Conservation (phyloP, 2,113 vertebrate genomes). For the Platycercus adscitus region DNA sequence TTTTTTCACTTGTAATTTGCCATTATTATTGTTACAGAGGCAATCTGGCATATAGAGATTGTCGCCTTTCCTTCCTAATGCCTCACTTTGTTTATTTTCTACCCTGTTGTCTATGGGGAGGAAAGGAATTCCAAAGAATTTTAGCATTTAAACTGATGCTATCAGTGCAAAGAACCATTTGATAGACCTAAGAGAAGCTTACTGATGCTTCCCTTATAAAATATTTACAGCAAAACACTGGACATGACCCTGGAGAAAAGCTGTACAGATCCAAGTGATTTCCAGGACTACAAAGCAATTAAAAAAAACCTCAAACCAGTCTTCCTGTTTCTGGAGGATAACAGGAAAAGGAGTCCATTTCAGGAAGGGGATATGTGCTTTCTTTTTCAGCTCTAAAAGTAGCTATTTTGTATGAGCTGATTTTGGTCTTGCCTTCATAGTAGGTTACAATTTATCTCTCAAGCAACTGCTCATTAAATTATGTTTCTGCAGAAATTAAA, state of each 20-base stretch:
- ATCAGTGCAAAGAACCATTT: background rate
- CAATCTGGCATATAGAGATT: background rate
- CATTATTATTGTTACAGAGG: background rate
- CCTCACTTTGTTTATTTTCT: background rate
- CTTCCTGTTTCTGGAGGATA: background rate
- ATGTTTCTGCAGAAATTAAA: background rate
- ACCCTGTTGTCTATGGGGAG: background rate
- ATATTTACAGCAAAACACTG: background rate
- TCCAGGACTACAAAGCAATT: background rate
- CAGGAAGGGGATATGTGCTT: background rate
- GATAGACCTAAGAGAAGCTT: background rate
- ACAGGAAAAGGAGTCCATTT: background rate
- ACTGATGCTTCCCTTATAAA: background rate
- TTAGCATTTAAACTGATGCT: background rate
- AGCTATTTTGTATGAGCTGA: background rate
- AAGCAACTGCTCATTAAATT: background rate
- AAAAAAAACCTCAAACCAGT: background rate
- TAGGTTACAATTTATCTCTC: background rate
- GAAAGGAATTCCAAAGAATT: background rate
- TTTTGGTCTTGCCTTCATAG: background rate
- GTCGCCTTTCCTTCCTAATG: background rate
- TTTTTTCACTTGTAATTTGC: background rate
- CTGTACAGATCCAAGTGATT: background rate
- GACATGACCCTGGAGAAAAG: background rate
- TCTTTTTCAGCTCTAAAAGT: background rate